Evolutionary conservation across 35 echinoderm and acorn worm species (phyloP), one percentile per base, ranked within the genome.

Genomic region (Apostichopus japonicus): DNA sequence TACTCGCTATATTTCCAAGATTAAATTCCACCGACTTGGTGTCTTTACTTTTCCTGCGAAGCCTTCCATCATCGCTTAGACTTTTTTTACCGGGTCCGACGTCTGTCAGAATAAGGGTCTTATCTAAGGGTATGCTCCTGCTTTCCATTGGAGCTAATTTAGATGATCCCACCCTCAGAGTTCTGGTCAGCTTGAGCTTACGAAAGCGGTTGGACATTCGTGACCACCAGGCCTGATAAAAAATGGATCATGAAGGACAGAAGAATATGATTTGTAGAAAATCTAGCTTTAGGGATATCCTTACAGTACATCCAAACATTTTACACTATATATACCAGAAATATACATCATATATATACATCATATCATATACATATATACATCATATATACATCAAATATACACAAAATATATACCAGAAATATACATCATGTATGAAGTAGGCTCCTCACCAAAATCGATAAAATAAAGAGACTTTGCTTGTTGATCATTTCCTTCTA

Each of bases 181-280:
- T 99, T 21, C 97, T 94, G 0, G 95, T 93, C 54, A 99, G 79
- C 63, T 99, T 99, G 44, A 99, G 84, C 61, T 99, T 99, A 53
- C 92, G 97, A 84, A 99, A 99, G 1, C 97, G 93, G 63, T 99
- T 99, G 27, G 97, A 99, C 93, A 99, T 95, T 61, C 97, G 78
- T 52, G 95, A 95, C 97, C 97, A 99, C 97, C 97, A 99, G 14
- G 95, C 93, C 97, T 99, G 78, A 55, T 72, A 76, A 21, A 61
- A 72, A 53, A 27, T 77, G 75, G 19, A 19, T 22, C 1, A 77
- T 23, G 24, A 17, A 8, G 75, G 75, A 15, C 24, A 75, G 15
- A 75, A 19, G 71, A 15, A 24, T 7, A 75, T 6, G n/a, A 75
- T 75, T 75, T 73, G 1, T 19, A n/a, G 33, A 44, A 44, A 4